Evolutionary conservation across 2,888 invertebrate species (phyloP).

Genomic region (Conops quadrifasciatus): DNA sequence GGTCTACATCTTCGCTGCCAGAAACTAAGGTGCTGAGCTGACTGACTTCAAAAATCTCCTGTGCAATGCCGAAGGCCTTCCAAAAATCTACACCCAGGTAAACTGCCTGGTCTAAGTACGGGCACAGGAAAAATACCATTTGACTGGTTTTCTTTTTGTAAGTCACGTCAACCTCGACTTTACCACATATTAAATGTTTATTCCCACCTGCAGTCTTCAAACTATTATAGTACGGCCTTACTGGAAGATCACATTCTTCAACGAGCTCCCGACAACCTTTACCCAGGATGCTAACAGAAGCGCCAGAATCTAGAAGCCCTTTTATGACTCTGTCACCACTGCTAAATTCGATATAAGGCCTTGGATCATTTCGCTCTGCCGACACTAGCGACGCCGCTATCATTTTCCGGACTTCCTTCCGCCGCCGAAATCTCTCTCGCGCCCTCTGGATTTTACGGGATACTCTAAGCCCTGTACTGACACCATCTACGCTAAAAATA

Average conservation of each 20-base stretch:
- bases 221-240: not conserved
- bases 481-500: not conserved
- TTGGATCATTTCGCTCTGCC: not conserved
- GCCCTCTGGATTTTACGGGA: not conserved
- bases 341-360: too few species aligned
- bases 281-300: conserved; percentile 8
- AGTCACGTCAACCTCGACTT: too few species aligned
- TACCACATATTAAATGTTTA: too few species aligned
- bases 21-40: not conserved
- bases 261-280: not conserved
- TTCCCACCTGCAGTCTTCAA: too few species aligned
- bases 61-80: not conserved
- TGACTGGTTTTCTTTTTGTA: too few species aligned
- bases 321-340: too few species aligned
- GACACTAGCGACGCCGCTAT: not conserved
- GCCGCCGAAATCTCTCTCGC: not conserved
- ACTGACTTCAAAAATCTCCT: not conserved
- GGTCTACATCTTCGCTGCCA: not conserved
- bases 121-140: too few species aligned
- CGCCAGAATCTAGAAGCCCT: too few species aligned
- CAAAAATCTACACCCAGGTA: not conserved
- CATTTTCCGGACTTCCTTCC: not conserved
- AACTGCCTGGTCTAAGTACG: not conserved
- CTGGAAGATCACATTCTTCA: conserved; percentile 9
- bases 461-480: not conserved